phyloP scores from a whole-genome alignment of 2,888 invertebrate genomes.

The Stenolophus ochropezus region DNA sequence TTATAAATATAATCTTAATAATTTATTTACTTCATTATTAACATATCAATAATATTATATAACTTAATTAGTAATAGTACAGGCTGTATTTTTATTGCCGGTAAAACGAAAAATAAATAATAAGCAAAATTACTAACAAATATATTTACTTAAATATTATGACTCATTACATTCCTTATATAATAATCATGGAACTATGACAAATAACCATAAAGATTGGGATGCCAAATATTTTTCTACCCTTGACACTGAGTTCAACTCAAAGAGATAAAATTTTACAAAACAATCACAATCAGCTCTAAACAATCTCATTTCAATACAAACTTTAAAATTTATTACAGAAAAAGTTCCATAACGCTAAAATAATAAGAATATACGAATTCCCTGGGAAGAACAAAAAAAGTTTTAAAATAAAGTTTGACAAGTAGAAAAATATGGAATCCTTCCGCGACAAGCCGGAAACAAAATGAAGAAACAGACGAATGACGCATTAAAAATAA shows the following conservation, averaged over 20 bases:
- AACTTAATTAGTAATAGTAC: too few relatives aligned
- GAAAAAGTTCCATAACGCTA: slow-evolving; percentile 14
- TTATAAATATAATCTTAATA: too few relatives aligned
- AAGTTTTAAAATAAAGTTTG: slow-evolving; percentile 47
- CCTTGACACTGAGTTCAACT: neutral
- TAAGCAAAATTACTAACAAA: too few relatives aligned
- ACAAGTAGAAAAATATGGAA: slow-evolving; percentile 42
- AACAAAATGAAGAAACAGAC: slow-evolving; percentile 47
- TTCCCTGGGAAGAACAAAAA: slow-evolving; percentile 38
- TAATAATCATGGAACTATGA: too few relatives aligned
- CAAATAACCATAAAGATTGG: too few relatives aligned
- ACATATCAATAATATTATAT: too few relatives aligned
- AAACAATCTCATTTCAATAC: slow-evolving; percentile 1
- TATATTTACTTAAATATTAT: too few relatives aligned
- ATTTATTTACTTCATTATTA: too few relatives aligned
- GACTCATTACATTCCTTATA: too few relatives aligned
- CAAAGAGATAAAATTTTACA: neutral
- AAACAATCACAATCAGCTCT: neutral
- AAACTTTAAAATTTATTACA: slow-evolving; percentile 40
- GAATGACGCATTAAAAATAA: slow-evolving; percentile 47
- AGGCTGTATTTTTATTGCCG: too few relatives aligned
- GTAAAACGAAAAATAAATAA: too few relatives aligned
- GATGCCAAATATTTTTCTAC: too few relatives aligned
- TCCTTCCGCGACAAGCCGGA: slow-evolving; percentile 30
- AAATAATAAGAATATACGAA: slow-evolving; percentile 41